Conservation (phyloP, 2,888 invertebrate genomes). For the Thecocarcelia acutangulata region DNA sequence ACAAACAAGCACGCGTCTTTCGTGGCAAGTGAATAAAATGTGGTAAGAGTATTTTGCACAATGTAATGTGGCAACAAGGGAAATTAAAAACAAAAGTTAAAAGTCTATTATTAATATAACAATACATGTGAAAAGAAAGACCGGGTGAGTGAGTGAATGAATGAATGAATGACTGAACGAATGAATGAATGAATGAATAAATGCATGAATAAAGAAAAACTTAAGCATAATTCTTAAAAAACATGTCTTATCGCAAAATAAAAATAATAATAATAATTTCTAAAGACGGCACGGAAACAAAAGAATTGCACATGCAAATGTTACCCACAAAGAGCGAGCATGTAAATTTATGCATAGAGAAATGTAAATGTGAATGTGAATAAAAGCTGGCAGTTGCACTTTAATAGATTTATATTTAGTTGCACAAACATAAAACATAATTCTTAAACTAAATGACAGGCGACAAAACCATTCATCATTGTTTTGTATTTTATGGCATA, state of each 20-base stretch:
- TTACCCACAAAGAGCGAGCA: background rate
- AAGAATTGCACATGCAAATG: constrained; percentile 50
- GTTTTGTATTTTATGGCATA: constrained; percentile 49
- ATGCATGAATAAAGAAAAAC: constrained; percentile 44
- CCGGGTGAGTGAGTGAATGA: background rate
- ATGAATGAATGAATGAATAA: constrained; percentile 1
- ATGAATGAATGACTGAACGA: too few species aligned
- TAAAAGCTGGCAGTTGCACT: constrained; percentile 35
- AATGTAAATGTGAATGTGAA: constrained; percentile 14
- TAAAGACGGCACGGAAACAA: constrained; percentile 60
- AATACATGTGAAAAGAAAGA: constrained; percentile 28
- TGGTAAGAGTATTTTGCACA: constrained; percentile 42
- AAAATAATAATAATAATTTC: constrained; percentile 55
- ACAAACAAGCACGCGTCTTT: background rate
- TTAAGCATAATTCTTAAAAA: constrained; percentile 54
- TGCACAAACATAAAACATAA: constrained; percentile 63
- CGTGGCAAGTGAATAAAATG: background rate
- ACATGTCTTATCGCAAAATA: constrained; percentile 63
- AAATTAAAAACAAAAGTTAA: constrained; percentile 60
- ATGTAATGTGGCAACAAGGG: constrained; percentile 41
- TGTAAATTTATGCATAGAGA: constrained; percentile 47
- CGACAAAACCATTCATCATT: constrained; percentile 79
- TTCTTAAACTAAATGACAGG: constrained; percentile 75
- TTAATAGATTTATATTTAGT: constrained; percentile 24
- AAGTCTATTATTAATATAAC: constrained; percentile 63